Percentiles rank a stretch among this genome's conserved stretches.
These are phyloP conservation scores for Lerista edwardsae DNA, from an alignment of 2,797 vertebrate genomes.

Conservation along the genomic window DNA sequence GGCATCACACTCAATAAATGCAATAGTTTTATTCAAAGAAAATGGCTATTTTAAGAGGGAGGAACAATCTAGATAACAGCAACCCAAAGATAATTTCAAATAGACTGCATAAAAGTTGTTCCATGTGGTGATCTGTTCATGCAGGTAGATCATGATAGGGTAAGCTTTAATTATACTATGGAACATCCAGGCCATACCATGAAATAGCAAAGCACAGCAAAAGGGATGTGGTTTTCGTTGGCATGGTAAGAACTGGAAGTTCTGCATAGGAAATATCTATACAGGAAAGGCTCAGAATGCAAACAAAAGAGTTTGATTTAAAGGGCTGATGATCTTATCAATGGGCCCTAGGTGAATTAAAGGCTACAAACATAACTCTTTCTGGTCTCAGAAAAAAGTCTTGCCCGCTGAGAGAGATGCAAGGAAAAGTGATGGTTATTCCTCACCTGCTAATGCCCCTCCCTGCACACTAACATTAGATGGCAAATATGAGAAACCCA, in stretches of 20 bases:
- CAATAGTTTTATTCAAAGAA: background rate
- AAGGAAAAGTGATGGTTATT: background rate
- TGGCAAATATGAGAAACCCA: background rate
- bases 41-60: slow-evolving; percentile 6
- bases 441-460: background rate
- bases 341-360: background rate
- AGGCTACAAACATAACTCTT: background rate
- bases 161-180: background rate
- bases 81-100: background rate
- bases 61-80: slow-evolving; percentile 14
- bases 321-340: background rate
- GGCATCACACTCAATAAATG: slow-evolving; percentile 11
- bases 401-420: background rate
- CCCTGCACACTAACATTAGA: background rate
- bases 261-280: background rate
- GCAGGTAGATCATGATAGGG: background rate
- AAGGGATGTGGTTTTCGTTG: background rate
- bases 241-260: background rate
- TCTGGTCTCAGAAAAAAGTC: background rate
- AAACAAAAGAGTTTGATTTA: background rate
- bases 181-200: background rate
- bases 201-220: background rate
- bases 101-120: background rate
- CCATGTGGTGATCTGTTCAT: background rate
- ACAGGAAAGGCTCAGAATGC: background rate